phyloP scores from a whole-genome alignment of 1,140 invertebrate species.

The Cydia fagiglandana region DNA sequence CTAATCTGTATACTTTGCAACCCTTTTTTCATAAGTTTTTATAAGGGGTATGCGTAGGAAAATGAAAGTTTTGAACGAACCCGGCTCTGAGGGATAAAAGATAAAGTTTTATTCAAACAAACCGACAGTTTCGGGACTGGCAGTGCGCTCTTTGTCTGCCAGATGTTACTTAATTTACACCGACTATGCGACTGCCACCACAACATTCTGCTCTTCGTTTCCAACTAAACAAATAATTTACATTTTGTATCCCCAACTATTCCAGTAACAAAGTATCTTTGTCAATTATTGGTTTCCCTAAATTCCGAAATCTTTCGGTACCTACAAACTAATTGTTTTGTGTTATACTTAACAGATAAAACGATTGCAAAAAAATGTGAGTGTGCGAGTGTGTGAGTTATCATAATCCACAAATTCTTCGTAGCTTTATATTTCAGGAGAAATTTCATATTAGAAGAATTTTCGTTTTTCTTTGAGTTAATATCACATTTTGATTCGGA shows the following conservation, averaged over 20 bases:
- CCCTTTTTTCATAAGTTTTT: constrained; percentile 34
- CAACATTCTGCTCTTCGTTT: constrained; percentile 35
- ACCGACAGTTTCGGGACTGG: constrained; percentile 40
- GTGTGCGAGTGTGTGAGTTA: no score
- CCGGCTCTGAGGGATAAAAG: constrained; percentile 30
- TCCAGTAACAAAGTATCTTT: neutral
- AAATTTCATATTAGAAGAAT: no score
- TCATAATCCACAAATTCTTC: no score
- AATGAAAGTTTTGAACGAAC: constrained; percentile 33
- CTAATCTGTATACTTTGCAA: constrained; percentile 24
- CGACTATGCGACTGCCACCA: constrained; percentile 38
- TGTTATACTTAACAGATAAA: no score
- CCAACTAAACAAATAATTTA: constrained; percentile 27
- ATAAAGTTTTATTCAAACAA: constrained; percentile 47
- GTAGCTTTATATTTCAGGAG: no score
- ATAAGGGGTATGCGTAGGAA: constrained; percentile 32
- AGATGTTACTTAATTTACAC: constrained; percentile 52
- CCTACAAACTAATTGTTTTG: no score
- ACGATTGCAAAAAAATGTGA: no score
- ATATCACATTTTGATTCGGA: no score
- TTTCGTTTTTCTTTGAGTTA: no score
- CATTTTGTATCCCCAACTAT: neutral
- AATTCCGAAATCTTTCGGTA: neutral
- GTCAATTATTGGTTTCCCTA: neutral
- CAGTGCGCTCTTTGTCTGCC: constrained; percentile 37